Percentiles rank a stretch among this genome's conserved stretches.
These are phyloP conservation scores for Huso huso DNA, from an alignment of 2,797 vertebrate genomes.

Conservation along the genomic window DNA sequence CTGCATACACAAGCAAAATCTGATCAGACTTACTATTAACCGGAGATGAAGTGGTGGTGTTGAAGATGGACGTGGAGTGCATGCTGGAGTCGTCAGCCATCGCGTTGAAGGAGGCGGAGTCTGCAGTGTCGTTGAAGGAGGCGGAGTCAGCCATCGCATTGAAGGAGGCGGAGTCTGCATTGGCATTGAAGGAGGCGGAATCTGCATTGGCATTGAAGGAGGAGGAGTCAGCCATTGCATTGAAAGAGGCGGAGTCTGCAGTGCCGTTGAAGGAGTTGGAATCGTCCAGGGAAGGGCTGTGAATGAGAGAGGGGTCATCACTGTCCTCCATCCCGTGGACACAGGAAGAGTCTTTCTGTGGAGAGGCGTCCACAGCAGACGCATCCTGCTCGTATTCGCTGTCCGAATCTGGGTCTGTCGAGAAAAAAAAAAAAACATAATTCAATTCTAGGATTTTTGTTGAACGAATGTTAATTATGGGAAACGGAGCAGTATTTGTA, in stretches of 20 bases:
- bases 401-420: constrained; percentile 52
- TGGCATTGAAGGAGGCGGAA: too few relatives aligned
- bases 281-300: constrained; percentile 39
- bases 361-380: constrained; percentile 47
- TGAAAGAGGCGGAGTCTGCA: too few relatives aligned
- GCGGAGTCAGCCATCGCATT: constrained; percentile 39
- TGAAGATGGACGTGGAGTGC: constrained; percentile 37
- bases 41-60: constrained; percentile 16
- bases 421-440: background rate
- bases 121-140: too few relatives aligned
- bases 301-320: constrained; percentile 44
- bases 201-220: too few relatives aligned
- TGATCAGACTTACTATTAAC: too few relatives aligned
- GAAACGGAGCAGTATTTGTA: too few relatives aligned
- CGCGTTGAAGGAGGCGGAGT: too few relatives aligned
- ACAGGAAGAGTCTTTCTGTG: constrained; percentile 36
- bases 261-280: constrained; percentile 36
- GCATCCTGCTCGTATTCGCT: constrained; percentile 57
- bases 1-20: too few relatives aligned
- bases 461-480: too few relatives aligned
- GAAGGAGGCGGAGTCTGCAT: too few relatives aligned
- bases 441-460: too few relatives aligned
- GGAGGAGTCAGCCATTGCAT: too few relatives aligned
- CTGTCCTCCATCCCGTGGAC: constrained; percentile 32
- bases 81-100: constrained; percentile 25